A percentile compares a stretch with the other conserved stretches of the same genome.
Conservation (phyloP, 2,797 vertebrate genomes). For the Urosaurus nigricauda region DNA sequence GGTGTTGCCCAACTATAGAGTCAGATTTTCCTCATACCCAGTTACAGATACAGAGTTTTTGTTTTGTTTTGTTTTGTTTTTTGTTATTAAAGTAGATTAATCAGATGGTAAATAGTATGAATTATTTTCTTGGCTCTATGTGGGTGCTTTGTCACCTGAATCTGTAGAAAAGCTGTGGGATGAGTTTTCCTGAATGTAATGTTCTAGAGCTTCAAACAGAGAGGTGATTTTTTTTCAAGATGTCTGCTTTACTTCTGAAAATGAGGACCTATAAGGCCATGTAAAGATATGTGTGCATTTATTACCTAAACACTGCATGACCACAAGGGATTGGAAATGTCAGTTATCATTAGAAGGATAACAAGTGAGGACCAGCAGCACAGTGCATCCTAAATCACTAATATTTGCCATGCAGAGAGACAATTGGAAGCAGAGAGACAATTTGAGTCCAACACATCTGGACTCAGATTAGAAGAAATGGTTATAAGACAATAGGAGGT, state of each 20-base stretch:
- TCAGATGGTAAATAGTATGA: too few species aligned
- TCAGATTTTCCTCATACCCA: too few species aligned
- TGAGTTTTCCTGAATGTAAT: not conserved
- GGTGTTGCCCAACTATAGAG: too few species aligned
- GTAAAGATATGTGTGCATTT: not conserved
- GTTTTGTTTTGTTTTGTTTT: too few species aligned
- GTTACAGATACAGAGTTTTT: too few species aligned
- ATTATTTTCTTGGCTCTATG: too few species aligned
- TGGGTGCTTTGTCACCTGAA: not conserved
- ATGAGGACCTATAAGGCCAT: not conserved
- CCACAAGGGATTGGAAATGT: not conserved
- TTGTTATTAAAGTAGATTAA: too few species aligned
- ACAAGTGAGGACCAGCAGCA: not conserved
- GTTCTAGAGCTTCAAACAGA: not conserved
- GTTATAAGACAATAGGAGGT: not conserved
- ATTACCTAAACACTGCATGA: not conserved
- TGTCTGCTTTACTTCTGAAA: not conserved
- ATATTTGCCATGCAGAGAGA: not conserved
- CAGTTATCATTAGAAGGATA: not conserved
- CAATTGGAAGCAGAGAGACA: too few species aligned
- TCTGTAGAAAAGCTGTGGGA: not conserved
- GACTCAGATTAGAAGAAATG: too few species aligned
- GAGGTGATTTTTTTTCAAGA: not conserved
- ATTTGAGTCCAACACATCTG: too few species aligned
- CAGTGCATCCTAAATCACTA: not conserved